A percentile compares a stretch with the other conserved stretches of the same genome.
Conservation (phyloP, 2,113 vertebrate genomes). For the Notarius lentiginosus region DNA sequence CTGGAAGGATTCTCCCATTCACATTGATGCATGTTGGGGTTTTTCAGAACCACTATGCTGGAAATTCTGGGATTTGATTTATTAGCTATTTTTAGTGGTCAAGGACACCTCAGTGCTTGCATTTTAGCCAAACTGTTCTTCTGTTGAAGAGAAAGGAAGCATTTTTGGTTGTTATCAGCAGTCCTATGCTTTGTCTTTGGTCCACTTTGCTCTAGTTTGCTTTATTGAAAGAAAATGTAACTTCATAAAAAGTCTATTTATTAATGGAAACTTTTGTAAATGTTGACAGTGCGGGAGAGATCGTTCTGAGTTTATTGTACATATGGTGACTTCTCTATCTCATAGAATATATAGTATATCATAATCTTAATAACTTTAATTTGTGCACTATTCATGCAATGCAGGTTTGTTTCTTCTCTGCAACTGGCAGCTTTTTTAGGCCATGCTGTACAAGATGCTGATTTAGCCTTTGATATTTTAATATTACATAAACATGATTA, state of each 20-base stretch:
- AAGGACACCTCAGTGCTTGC: neutral
- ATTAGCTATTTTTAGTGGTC: slow-evolving; percentile 1
- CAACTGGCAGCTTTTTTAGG: neutral
- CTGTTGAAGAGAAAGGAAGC: neutral
- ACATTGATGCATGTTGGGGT: slow-evolving; percentile 6
- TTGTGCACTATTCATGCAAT: neutral
- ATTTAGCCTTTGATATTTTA: neutral
- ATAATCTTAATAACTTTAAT: neutral
- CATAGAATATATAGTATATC: neutral
- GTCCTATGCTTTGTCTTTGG: neutral
- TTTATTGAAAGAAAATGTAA: slow-evolving; percentile 1
- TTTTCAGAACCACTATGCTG: neutral
- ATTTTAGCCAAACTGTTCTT: neutral
- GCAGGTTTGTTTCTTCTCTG: neutral
- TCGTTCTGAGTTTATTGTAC: neutral
- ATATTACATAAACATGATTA: neutral
- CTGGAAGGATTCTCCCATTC: neutral
- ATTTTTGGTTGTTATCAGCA: neutral
- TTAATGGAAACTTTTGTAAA: neutral
- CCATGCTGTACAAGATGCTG: neutral
- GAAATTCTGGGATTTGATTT: slow-evolving; percentile 26
- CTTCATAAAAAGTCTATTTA: neutral
- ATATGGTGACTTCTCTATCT: neutral
- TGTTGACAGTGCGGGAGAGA: neutral
- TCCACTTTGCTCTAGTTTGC: neutral